These are phyloP conservation scores for Gymnarchus niloticus DNA, from an alignment of 2,113 vertebrate genomes.

Conservation along the genomic window DNA sequence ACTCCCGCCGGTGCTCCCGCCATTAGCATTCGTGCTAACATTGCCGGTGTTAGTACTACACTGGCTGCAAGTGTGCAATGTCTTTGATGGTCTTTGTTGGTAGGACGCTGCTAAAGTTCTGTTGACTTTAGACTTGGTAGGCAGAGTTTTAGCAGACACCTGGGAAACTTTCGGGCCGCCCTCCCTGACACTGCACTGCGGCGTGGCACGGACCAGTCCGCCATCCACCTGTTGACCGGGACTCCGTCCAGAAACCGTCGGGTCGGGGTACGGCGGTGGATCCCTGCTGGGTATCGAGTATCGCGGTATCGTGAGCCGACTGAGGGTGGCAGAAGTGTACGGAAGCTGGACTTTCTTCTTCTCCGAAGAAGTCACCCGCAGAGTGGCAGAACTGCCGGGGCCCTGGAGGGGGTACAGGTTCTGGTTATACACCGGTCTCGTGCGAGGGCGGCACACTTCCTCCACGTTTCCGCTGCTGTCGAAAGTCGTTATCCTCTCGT, in stretches of 20 bases:
- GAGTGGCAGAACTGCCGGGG: constrained; percentile 81
- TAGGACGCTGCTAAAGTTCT: constrained; percentile 67
- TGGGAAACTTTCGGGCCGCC: constrained; percentile 80
- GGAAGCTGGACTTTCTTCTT: constrained; percentile 85
- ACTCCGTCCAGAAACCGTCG: constrained; percentile 68
- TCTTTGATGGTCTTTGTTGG: constrained; percentile 73
- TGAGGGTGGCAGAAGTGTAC: constrained; percentile 87
- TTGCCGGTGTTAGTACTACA: constrained; percentile 73
- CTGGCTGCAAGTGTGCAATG: constrained; percentile 90
- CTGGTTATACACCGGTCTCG: constrained; percentile 80
- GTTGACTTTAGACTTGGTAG: constrained; percentile 81
- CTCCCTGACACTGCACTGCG: constrained; percentile 84
- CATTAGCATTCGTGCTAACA: constrained; percentile 59
- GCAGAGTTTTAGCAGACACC: constrained; percentile 76
- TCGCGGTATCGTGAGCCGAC: constrained; percentile 83
- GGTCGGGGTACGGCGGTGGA: constrained; percentile 89
- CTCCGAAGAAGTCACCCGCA: constrained; percentile 84
- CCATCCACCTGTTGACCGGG: constrained; percentile 73
- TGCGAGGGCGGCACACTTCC: constrained; percentile 90
- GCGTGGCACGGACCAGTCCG: constrained; percentile 82
- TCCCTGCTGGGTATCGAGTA: constrained; percentile 90
- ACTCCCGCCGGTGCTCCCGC: constrained; percentile 36
- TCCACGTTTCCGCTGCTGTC: constrained; percentile 98
- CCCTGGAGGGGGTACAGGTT: constrained; percentile 78
- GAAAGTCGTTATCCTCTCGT: constrained; percentile 94